Evolutionary conservation across 2,888 invertebrate species (phyloP).

Genomic region (Lasioglossum marginatum): DNA sequence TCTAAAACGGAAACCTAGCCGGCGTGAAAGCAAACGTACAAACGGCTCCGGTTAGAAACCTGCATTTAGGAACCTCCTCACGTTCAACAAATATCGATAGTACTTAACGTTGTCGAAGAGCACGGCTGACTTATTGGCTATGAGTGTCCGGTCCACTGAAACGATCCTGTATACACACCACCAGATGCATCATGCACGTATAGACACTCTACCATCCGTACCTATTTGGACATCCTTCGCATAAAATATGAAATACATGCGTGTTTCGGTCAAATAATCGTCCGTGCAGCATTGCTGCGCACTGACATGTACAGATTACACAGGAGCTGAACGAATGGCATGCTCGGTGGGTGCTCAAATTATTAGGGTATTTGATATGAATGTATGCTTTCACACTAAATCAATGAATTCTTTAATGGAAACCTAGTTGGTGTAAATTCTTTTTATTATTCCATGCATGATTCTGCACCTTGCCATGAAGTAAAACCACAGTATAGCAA

Average conservation of each 20-base stretch:
- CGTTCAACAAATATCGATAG: conserved; percentile 44
- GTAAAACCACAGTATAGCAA: neutral
- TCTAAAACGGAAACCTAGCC: conserved; percentile 63
- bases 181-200: neutral
- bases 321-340: neutral
- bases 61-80: conserved; percentile 23
- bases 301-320: neutral
- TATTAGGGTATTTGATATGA: neutral
- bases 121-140: neutral
- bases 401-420: neutral
- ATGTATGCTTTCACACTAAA: too few relatives aligned
- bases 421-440: too few relatives aligned
- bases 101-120: conserved; percentile 14
- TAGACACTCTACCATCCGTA: neutral
- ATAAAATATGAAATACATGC: neutral
- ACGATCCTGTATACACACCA: neutral
- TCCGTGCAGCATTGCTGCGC: neutral
- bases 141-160: neutral
- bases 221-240: conserved; percentile 1
- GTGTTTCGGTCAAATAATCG: neutral
- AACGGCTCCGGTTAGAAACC: conserved; percentile 13
- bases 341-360: neutral
- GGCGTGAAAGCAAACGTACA: conserved; percentile 55
- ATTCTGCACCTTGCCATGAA: neutral
- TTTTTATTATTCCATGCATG: neutral